Evolutionary conservation across 2,888 invertebrate species (phyloP), one percentile per base, ranked within the genome.

Genomic region (Proisotoma minuta): DNA sequence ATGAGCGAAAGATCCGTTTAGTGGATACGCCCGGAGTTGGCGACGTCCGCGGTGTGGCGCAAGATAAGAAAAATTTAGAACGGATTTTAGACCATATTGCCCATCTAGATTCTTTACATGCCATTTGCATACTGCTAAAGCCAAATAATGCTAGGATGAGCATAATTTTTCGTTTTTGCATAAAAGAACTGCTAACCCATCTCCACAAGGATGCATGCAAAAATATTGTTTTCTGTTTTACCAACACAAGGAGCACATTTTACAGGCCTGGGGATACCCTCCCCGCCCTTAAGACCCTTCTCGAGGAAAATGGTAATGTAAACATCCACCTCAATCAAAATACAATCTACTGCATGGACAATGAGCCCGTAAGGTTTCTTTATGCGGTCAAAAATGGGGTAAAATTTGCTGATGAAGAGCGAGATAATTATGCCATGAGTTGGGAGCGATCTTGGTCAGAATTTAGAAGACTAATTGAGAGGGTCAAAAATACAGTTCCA

Each of bases 301-400:
- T 66, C 0, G 22, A 47, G 1, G 60, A 64, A 34, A 60, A 63
- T 20, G 15, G 39, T 10, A 50, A 49, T 0, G 58, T 66, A 1
- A 3, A 34, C 2, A 66, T 70, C 28, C 4, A 49, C 1, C 10
- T 63, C 1, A 22, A 24, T 3, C 3, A 10, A 1, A 10, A 43
- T 20, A 69, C 60, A 8, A 18, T 71, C 0, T 71, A 66, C 29
- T 69, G 70, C 51, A 53, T 57, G 27, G 71, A 71, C 34, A 63
- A 43, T 22, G 71, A 71, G 40, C 51, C 71, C 2, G 50, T 58
- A 23, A 43, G 71, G 1, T 71, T 61, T 60, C 54, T 71, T 12
- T 60, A 59, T 18, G 71, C 69, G 1, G 12, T 63, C 0, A 68
- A 65, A 18, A 57, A 63, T 22, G 59, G 52, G 1, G 43, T 62